Conservation (phyloP, 2,797 vertebrate genomes). For the Crenuchus spilurus region DNA sequence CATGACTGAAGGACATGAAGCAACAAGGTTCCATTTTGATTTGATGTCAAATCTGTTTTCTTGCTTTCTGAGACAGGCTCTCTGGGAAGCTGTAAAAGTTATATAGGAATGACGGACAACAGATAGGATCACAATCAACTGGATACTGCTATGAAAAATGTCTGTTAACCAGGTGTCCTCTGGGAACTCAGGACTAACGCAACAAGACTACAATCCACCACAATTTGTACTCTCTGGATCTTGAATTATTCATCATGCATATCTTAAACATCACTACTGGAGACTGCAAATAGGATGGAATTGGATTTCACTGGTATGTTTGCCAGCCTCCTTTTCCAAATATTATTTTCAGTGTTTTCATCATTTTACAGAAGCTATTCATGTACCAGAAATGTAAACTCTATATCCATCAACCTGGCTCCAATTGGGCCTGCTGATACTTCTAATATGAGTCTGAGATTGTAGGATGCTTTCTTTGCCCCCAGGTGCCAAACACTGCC, state of each 20-base stretch:
- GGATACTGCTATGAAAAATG: background rate
- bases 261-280: conserved; percentile 55
- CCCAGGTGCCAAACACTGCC: background rate
- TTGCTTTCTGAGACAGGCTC: background rate
- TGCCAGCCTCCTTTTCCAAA: conserved; percentile 9
- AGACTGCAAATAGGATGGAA: conserved; percentile 55
- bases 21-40: too few species aligned
- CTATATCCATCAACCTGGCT: conserved; percentile 6
- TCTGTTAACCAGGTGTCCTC: background rate
- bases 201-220: background rate
- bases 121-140: background rate
- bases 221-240: conserved; percentile 35
- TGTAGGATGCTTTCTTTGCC: background rate
- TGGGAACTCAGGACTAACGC: background rate
- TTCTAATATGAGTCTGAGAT: background rate
- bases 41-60: too few species aligned
- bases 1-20: too few species aligned
- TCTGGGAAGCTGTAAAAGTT: background rate
- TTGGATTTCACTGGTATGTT: conserved; percentile 54
- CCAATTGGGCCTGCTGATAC: background rate
- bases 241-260: conserved; percentile 76
- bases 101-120: background rate
- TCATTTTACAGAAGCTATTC: background rate
- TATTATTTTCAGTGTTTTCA: background rate
- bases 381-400: conserved; percentile 6